Evolutionary conservation across 92 coral and sea anemone genomes (phyloP).

Genomic region (Heteractis magnifica): DNA sequence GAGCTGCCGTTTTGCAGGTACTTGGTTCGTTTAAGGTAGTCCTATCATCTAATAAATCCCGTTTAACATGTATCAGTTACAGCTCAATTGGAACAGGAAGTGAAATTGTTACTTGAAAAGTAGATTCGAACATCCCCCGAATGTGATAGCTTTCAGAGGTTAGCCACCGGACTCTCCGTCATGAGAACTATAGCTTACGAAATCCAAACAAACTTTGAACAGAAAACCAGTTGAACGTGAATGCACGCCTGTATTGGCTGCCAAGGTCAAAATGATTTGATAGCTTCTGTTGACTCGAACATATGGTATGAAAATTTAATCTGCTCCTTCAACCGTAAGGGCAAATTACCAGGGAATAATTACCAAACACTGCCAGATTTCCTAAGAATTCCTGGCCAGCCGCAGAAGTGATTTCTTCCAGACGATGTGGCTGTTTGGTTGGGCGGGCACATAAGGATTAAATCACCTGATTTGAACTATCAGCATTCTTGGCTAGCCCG

Average conservation of each 20-base stretch:
- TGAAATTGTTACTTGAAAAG: not conserved
- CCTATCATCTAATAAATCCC: conserved; percentile 10
- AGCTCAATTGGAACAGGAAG: conserved; percentile 25
- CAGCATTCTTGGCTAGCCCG: not conserved
- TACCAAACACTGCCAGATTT: not conserved
- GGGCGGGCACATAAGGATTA: not conserved
- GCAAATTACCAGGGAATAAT: conserved; percentile 3
- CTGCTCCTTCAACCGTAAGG: not conserved
- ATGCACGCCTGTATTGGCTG: not conserved
- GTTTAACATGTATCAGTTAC: conserved; percentile 10
- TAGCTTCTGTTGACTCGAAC: not conserved
- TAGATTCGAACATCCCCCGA: not conserved
- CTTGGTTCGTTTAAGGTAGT: conserved; percentile 5
- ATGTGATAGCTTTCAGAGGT: not conserved
- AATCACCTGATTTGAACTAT: not conserved
- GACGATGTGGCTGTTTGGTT: conserved; percentile 1
- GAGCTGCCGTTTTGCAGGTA: conserved; percentile 12
- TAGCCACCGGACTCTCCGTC: not conserved
- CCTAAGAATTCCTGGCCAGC: not conserved
- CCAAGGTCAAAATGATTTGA: not conserved
- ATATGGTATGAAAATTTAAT: not conserved
- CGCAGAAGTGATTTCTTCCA: conserved; percentile 2
- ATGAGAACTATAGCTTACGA: not conserved
- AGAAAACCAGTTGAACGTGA: not conserved
- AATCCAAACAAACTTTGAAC: not conserved